Evolutionary conservation across 2,797 vertebrate genomes (phyloP), one percentile per base, ranked within the genome.

Genomic region (Channallabes apus): DNA sequence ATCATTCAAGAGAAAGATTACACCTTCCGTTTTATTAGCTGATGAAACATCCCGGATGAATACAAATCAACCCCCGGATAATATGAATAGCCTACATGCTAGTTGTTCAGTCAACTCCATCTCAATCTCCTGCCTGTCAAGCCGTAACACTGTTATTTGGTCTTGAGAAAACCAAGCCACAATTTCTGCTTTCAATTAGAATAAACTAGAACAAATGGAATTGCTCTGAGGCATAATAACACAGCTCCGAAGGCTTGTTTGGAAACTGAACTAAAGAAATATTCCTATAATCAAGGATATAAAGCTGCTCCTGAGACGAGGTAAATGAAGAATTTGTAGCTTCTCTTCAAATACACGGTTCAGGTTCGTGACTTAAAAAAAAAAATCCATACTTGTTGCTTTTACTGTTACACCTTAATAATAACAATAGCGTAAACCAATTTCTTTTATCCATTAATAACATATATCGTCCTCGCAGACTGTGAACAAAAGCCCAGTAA

Each of bases 131-230:
- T n/a, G 41, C 41, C 73, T 89, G 82, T 87, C 84, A 89, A 77
- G 78, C 68, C 11, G 1, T 54, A 72, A 78, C 67, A 69, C 84
- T 67, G 78, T 87, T 29, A 80, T 82, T 80, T 64, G 62, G 72
- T 86, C 84, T 80, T 9, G 58, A 88, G 83, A 77, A 91, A 91
- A 87, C 73, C 56, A 86, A 90, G 88, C 85, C 83, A 41, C 86
- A 88, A 69, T 82, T 86, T 84, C 80, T 86, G 67, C 73, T 90
- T 65, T 69, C 24, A 27, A 71, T 88, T 87, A 86, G 80, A 87
- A 62, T 84, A 58, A 84, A 80, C 2, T 6, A 20, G 75, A 58
- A 24, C 64, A 84, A 89, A 86, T 14, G 27, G 68, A 84, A 59
- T 59, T 82, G 56, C 75, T 59, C 18, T 5, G 65, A 29, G 38